Conservation (phyloP, 2,113 vertebrate genomes). For the Rhineura floridana region DNA sequence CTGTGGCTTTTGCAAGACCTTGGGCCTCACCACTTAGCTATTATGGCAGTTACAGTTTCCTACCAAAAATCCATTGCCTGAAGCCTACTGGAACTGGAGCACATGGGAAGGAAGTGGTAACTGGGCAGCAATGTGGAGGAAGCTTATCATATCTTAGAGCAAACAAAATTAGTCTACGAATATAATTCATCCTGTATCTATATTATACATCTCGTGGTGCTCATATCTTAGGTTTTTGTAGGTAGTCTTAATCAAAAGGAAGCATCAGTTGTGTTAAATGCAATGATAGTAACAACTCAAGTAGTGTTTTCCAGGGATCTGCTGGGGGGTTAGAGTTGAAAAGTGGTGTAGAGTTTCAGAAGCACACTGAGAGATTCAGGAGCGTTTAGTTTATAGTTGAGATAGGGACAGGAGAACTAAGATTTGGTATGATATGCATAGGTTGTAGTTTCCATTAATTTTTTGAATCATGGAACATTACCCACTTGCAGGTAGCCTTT, state of each 20-base stretch:
- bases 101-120: not conserved
- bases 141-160: not conserved
- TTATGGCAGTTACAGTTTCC: not conserved
- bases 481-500: not conserved
- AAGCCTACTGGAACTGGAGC: not conserved
- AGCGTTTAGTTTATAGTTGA: not conserved
- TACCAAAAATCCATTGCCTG: not conserved
- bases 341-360: not conserved
- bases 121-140: conserved; percentile 10
- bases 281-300: not conserved
- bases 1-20: not conserved
- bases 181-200: not conserved
- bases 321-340: not conserved
- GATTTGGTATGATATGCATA: not conserved
- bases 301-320: not conserved
- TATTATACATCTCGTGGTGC: not conserved
- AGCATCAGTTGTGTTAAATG: not conserved
- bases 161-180: not conserved
- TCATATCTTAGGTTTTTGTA: conserved; percentile 9
- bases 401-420: not conserved
- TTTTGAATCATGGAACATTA: not conserved
- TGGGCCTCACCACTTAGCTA: not conserved
- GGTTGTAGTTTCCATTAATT: not conserved
- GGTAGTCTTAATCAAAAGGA: conserved; percentile 1
- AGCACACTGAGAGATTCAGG: not conserved